Conservation (phyloP, 2,888 invertebrate genomes). For the Dryococelus australis region DNA sequence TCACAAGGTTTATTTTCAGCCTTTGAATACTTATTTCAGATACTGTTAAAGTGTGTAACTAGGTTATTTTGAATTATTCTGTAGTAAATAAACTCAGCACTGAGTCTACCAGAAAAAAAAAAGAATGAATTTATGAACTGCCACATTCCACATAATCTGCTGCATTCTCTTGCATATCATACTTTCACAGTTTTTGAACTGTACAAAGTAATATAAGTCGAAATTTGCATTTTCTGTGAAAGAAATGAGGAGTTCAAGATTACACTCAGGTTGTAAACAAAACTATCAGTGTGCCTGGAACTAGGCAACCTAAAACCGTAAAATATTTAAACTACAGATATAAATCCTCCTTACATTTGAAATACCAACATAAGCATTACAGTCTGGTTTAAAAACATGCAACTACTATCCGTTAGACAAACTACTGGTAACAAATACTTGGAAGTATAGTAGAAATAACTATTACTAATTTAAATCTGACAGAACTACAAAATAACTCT, state of each 20-base stretch:
- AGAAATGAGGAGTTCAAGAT: slow-evolving; percentile 37
- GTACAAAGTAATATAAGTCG: slow-evolving; percentile 3
- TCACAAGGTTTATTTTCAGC: neutral
- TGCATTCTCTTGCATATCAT: slow-evolving; percentile 1
- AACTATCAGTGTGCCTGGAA: slow-evolving; percentile 40
- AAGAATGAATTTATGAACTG: neutral
- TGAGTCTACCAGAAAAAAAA: neutral
- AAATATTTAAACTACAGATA: neutral
- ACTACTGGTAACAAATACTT: neutral
- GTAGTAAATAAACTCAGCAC: neutral
- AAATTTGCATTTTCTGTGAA: neutral
- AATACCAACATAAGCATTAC: neutral
- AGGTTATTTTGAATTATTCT: neutral
- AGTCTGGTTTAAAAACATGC: neutral
- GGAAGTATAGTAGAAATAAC: neutral
- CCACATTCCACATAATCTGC: neutral
- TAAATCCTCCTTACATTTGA: neutral
- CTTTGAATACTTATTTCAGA: neutral
- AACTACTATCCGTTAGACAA: neutral
- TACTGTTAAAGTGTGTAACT: neutral
- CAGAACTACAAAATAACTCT: neutral
- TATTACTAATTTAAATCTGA: neutral
- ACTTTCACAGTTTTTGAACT: neutral
- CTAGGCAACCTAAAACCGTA: slow-evolving; percentile 29
- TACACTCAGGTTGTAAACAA: slow-evolving; percentile 40